Evolutionary conservation across 2,113 vertebrate species (phyloP).

Genomic region (Podarcis cretensis): DNA sequence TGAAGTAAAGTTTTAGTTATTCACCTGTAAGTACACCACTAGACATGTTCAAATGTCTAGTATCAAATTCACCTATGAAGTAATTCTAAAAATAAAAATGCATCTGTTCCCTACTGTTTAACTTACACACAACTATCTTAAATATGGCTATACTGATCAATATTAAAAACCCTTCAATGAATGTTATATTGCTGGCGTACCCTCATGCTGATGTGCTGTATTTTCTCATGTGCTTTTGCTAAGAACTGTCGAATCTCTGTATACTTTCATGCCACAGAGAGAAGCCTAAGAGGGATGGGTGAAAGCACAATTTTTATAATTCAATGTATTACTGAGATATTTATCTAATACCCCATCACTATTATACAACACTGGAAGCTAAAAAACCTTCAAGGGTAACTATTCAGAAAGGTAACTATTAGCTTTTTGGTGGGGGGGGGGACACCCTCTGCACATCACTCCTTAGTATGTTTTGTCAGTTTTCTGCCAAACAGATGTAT

Average conservation of each 20-base stretch:
- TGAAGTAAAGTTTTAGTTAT: neutral
- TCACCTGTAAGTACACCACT: neutral
- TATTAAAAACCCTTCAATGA: neutral
- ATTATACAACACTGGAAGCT: neutral
- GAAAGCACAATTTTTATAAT: conserved; percentile 28
- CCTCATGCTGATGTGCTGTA: neutral
- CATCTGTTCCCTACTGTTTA: neutral
- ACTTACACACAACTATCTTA: conserved; percentile 12
- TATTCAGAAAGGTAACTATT: conserved; percentile 19
- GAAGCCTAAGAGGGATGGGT: conserved; percentile 36
- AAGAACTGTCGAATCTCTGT: neutral
- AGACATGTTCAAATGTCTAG: neutral
- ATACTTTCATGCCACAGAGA: conserved; percentile 46
- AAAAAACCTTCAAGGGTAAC: conserved; percentile 17
- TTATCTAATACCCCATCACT: conserved; percentile 13
- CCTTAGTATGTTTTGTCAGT: conserved; percentile 40
- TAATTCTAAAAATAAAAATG: neutral
- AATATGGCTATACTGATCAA: neutral
- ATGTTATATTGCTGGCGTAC: neutral
- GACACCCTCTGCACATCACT: conserved; percentile 20
- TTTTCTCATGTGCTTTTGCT: conserved; percentile 29
- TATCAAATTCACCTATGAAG: neutral
- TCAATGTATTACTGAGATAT: conserved; percentile 1
- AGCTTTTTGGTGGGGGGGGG: conserved; percentile 39
- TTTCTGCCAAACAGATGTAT: conserved; percentile 45